These are phyloP conservation scores for Nymphicus hollandicus DNA, from an alignment of 2,113 vertebrate species.

Conservation along the genomic window DNA sequence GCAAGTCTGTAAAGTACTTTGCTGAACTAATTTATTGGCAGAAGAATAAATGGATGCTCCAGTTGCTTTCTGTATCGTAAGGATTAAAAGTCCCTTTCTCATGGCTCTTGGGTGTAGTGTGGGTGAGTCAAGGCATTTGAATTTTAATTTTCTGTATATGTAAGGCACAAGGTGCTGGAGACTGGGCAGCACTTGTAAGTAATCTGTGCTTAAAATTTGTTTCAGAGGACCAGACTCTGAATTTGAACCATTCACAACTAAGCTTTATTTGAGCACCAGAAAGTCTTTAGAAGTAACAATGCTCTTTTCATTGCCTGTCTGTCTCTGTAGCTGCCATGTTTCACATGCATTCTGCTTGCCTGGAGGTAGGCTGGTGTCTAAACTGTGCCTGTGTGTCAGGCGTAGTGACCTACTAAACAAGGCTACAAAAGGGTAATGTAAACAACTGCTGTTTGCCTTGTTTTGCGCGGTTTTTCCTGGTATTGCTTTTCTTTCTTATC, in stretches of 20 bases:
- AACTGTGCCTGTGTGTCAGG: background rate
- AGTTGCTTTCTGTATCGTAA: accelerated
- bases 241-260: background rate
- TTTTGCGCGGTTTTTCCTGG: too few relatives aligned
- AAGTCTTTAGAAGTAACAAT: background rate
- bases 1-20: background rate
- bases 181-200: background rate
- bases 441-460: background rate
- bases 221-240: background rate
- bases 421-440: background rate
- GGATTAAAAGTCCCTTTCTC: background rate
- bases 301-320: background rate
- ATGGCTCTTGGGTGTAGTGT: background rate
- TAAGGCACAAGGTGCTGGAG: background rate
- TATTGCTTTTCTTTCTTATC: background rate
- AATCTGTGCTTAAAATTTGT: background rate
- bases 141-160: background rate
- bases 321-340: background rate
- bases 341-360: background rate
- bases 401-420: background rate
- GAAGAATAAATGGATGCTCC: background rate
- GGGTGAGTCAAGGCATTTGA: background rate
- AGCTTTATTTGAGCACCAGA: background rate
- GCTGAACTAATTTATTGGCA: background rate
- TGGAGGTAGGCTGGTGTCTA: background rate